These are phyloP conservation scores for Cyprinodon tularosa DNA, from an alignment of 2,113 vertebrate genomes.

Conservation along the genomic window DNA sequence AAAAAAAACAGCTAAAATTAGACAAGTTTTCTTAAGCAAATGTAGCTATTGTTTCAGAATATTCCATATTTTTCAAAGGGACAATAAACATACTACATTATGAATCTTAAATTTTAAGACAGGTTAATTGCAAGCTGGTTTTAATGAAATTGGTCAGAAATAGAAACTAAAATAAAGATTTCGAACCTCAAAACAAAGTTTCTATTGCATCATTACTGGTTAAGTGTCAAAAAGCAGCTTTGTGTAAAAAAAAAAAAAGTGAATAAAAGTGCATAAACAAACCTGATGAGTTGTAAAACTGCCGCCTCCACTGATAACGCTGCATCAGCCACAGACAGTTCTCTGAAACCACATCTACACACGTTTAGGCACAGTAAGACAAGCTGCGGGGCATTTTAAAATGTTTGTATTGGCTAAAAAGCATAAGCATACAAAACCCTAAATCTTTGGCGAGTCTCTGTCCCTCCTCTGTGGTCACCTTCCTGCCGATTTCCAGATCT, in stretches of 20 bases:
- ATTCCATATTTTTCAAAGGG: too few relatives aligned
- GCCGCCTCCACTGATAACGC: constrained; percentile 55
- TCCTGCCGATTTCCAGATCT: constrained; percentile 67
- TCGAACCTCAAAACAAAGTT: background rate
- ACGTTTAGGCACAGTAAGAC: background rate
- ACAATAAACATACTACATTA: too few relatives aligned
- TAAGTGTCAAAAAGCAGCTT: background rate
- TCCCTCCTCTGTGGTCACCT: constrained; percentile 71
- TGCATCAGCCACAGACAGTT: constrained; percentile 67
- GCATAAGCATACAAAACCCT: constrained; percentile 44
- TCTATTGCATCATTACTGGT: background rate
- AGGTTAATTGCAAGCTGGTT: too few relatives aligned
- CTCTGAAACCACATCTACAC: constrained; percentile 62
- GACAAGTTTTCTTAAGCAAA: too few relatives aligned
- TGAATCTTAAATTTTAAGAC: too few relatives aligned
- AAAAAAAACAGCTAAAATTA: too few relatives aligned
- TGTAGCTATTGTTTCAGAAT: too few relatives aligned
- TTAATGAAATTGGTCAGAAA: too few relatives aligned
- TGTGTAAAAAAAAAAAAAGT: background rate
- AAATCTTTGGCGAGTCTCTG: constrained; percentile 65
- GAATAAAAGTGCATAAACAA: background rate
- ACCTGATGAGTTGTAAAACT: constrained; percentile 68
- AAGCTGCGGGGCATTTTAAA: background rate
- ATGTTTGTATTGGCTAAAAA: background rate
- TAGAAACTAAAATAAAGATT: background rate